These are phyloP conservation scores for Mungos mungo DNA, from an alignment of 2,113 vertebrate genomes.

Conservation along the genomic window DNA sequence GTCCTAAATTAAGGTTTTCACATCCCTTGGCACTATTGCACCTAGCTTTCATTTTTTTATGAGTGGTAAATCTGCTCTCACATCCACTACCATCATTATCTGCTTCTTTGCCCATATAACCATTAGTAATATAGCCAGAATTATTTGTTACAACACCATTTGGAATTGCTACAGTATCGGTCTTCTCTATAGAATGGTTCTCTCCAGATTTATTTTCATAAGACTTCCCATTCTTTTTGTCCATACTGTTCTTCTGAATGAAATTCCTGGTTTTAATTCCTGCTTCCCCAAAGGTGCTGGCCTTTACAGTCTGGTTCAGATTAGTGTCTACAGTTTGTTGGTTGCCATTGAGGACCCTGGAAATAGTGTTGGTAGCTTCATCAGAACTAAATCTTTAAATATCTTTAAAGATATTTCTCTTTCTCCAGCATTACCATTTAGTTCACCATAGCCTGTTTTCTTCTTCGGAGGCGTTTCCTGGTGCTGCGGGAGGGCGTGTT, in stretches of 20 bases:
- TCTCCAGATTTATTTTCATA: conserved; percentile 91
- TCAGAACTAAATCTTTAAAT: conserved; percentile 77
- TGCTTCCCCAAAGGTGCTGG: conserved; percentile 86
- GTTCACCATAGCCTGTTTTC: conserved; percentile 88
- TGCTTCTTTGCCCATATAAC: conserved; percentile 91
- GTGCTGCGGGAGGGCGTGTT: conserved; percentile 82
- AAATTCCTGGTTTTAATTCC: conserved; percentile 92
- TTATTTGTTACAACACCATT: conserved; percentile 91
- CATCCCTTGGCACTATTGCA: conserved; percentile 92
- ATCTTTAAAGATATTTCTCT: conserved; percentile 84
- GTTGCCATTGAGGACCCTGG: conserved; percentile 88
- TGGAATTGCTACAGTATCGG: conserved; percentile 88
- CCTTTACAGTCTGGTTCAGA: conserved; percentile 84
- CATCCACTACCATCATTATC: conserved; percentile 97
- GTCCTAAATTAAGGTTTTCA: conserved; percentile 90
- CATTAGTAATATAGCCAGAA: conserved; percentile 93
- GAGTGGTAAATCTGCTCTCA: conserved; percentile 95
- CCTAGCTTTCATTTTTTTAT: conserved; percentile 94
- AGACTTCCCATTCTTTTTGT: conserved; percentile 94
- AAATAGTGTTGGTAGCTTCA: conserved; percentile 82
- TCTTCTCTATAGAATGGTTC: conserved; percentile 89
- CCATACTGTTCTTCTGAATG: conserved; percentile 94
- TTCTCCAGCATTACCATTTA: conserved; percentile 88
- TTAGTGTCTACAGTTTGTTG: conserved; percentile 84
- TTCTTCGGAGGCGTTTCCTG: conserved; percentile 80